phyloP scores from a whole-genome alignment of 2,888 invertebrate species.

The Lycophotia porphyrea region DNA sequence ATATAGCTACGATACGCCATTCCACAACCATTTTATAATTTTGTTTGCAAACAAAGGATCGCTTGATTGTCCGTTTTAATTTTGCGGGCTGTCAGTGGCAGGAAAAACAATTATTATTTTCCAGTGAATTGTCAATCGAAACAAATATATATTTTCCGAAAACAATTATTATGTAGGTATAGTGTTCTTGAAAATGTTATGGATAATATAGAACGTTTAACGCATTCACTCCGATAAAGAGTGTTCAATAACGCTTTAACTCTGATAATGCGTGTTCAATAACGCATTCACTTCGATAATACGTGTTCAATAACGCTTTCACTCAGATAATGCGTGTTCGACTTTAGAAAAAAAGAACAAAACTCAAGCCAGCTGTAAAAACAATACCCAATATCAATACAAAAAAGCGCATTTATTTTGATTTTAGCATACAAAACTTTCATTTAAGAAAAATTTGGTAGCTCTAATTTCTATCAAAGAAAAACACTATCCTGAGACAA shows the following conservation, averaged over 20 bases:
- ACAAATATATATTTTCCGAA: neutral
- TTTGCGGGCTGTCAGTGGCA: neutral
- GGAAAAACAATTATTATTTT: neutral
- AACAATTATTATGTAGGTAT: neutral
- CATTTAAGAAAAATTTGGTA: neutral
- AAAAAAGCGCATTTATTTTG: neutral
- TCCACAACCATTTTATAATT: neutral
- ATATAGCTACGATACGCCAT: neutral
- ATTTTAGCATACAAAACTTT: neutral
- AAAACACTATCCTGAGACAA: conserved; percentile 5
- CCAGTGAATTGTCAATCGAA: neutral
- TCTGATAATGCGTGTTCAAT: no score
- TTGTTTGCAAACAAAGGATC: neutral
- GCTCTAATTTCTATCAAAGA: neutral
- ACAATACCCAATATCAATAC: neutral
- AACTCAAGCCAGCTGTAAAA: neutral
- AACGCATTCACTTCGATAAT: no score
- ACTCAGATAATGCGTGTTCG: neutral
- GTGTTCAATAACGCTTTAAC: neutral
- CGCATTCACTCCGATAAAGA: neutral
- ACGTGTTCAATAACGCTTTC: no score
- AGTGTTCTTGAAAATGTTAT: neutral
- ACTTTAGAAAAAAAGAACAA: neutral
- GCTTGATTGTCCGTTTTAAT: neutral
- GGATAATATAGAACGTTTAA: no score